Evolutionary conservation across 1,140 invertebrate genomes (phyloP), one percentile per base, ranked within the genome.

Genomic region (Artemia franciscana): DNA sequence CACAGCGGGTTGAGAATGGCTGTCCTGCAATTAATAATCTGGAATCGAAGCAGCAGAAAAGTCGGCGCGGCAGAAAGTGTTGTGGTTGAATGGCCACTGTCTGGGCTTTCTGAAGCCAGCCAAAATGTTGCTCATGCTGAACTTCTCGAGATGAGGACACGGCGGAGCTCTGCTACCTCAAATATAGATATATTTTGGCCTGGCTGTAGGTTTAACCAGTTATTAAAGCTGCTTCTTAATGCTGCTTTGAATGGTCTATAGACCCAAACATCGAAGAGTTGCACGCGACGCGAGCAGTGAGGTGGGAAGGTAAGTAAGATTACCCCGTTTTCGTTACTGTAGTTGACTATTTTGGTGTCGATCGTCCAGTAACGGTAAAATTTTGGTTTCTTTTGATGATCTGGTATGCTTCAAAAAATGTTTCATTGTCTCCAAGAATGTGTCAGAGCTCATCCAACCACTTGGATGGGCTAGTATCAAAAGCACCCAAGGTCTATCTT

Each of bases 271-370:
- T 73, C 70, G 26, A 73, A 63, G 15, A 70, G 69, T 58, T 73
- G 72, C 7, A 73, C 65, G 12, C 67, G 68, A 61, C 72, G 71
- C 0, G 65, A 67, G 26, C 65, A 65, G 60, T 71, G 70, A 24
- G 71, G 67, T 15, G 71, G 70, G 21, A 71, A 67, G 7, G 66
- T 69, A 26, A 71, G 1, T 5, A 68, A 56, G 51, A 67, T 58
- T 61, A 68, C 75, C 73, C 88, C 67, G 84, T 79, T 73, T 88
- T 86, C 64, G 80, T 57, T 67, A 58, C 30, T 60, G 64, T 60
- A 28, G 63, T 62, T 9, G 30, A 66, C 58, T 59, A 58, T 12
- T 62, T 68, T 24, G 62, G 62, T 2, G 60, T 62, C 15, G 57
- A 60, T 67, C 23, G 27, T 69, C 60, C 18, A 64, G 39, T 4